Conservation (phyloP, 2,113 vertebrate species). For the Microtus ochrogaster region DNA sequence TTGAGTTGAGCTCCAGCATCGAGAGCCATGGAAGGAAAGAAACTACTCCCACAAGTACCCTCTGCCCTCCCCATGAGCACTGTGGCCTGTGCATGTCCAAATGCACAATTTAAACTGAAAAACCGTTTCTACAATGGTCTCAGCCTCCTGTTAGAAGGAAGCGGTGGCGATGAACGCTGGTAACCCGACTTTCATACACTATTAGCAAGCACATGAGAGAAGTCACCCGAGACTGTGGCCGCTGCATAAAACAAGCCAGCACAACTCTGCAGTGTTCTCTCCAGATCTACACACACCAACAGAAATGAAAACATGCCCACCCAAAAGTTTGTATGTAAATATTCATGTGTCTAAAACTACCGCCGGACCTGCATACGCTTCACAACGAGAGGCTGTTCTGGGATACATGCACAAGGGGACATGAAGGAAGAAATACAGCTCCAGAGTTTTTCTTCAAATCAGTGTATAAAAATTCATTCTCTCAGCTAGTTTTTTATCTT, state of each 20-base stretch:
- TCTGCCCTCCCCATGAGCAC: neutral
- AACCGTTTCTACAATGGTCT: neutral
- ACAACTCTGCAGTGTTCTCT: neutral
- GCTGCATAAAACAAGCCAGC: neutral
- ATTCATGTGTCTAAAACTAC: neutral
- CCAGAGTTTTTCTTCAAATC: slow-evolving; percentile 22
- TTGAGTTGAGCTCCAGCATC: neutral
- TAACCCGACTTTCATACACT: no score
- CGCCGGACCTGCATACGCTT: neutral
- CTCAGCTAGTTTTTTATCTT: neutral
- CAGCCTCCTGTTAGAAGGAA: neutral
- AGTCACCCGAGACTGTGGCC: neutral
- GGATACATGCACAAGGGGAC: neutral
- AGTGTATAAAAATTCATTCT: neutral
- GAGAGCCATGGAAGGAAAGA: neutral
- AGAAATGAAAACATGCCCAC: neutral
- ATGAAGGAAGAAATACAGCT: neutral
- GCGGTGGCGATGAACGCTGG: neutral
- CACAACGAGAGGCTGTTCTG: neutral
- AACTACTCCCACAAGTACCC: neutral
- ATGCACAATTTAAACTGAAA: neutral
- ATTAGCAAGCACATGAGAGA: neutral
- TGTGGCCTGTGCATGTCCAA: neutral
- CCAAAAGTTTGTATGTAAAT: neutral
- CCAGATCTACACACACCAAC: neutral